Conservation (phyloP, 64 coral and sea anemone species). For the Pocillopora damicornis region DNA sequence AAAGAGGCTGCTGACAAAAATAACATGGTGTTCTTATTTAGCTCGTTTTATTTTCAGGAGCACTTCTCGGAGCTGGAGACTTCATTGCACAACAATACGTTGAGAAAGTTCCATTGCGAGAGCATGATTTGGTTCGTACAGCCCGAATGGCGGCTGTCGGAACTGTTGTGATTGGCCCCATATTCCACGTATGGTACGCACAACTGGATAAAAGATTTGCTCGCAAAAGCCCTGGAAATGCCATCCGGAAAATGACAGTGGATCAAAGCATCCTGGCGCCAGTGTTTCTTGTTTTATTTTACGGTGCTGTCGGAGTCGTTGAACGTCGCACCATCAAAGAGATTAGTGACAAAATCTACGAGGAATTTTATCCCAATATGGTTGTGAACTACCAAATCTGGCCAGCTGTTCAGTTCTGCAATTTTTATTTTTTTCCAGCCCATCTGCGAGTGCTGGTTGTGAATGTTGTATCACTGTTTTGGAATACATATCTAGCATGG, state of each 20-base stretch:
- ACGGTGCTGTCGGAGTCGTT: constrained; percentile 47
- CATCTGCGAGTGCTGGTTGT: constrained; percentile 73
- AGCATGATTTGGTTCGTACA: constrained; percentile 62
- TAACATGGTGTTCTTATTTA: too few species aligned
- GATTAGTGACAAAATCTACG: constrained; percentile 61
- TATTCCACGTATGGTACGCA: constrained; percentile 82
- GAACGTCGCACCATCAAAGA: constrained; percentile 64
- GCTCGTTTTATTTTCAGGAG: constrained; percentile 24
- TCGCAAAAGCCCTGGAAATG: constrained; percentile 52
- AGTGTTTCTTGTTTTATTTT: constrained; percentile 60
- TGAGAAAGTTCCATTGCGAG: constrained; percentile 37
- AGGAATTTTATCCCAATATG: constrained; percentile 69
- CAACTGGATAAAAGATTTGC: constrained; percentile 58
- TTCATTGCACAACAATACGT: constrained; percentile 76
- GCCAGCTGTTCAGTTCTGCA: constrained; percentile 78
- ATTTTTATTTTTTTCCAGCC: constrained; percentile 76
- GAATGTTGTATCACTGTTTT: constrained; percentile 83
- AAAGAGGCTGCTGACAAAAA: too few species aligned
- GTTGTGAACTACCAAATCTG: constrained; percentile 84
- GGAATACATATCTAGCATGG: constrained; percentile 94
- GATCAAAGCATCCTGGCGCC: constrained; percentile 79
- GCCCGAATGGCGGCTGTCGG: constrained; percentile 65
- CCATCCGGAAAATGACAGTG: constrained; percentile 80
- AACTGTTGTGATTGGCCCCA: constrained; percentile 49
- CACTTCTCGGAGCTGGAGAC: constrained; percentile 68